Evolutionary conservation across 1,140 invertebrate genomes (phyloP).

Genomic region (Hyposmocoma kahamanoa): DNA sequence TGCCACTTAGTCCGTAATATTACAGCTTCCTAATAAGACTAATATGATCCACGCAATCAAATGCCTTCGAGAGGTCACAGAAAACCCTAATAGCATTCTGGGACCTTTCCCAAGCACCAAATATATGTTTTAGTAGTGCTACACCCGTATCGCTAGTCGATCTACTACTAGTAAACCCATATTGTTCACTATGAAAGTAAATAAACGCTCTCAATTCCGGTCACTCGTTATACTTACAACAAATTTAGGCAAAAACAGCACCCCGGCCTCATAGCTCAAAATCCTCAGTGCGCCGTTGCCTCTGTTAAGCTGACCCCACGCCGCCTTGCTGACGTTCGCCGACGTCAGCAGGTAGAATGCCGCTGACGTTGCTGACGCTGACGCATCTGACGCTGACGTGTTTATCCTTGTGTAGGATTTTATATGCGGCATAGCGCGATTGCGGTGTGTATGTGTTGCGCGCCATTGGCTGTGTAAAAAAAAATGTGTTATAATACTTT

Average conservation of each 20-base stretch:
- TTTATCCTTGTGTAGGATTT: slow-evolving; percentile 89
- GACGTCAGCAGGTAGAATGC: slow-evolving; percentile 91
- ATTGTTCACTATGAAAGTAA: no score
- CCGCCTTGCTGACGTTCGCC: slow-evolving; percentile 92
- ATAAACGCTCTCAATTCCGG: no score
- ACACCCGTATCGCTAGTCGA: no score
- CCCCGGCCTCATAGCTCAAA: slow-evolving; percentile 93
- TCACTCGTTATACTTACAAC: slow-evolving; percentile 78
- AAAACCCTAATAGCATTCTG: no score
- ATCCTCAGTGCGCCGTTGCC: slow-evolving; percentile 80
- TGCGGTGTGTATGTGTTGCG: slow-evolving; percentile 78
- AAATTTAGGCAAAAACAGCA: slow-evolving; percentile 90
- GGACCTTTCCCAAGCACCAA: no score
- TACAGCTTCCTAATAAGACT: no score
- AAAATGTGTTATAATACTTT: slow-evolving; percentile 1
- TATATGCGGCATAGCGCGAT: slow-evolving; percentile 93
- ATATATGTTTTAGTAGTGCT: no score
- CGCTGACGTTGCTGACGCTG: slow-evolving; percentile 79
- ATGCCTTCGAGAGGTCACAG: no score
- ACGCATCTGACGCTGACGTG: slow-evolving; percentile 76
- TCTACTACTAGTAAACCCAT: no score
- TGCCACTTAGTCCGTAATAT: no score
- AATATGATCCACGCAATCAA: no score
- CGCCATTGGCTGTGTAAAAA: slow-evolving; percentile 84
- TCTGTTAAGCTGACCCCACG: slow-evolving; percentile 89